Evolutionary conservation across 2,113 vertebrate genomes (phyloP).

Genomic region (Boleophthalmus pectinirostris): DNA sequence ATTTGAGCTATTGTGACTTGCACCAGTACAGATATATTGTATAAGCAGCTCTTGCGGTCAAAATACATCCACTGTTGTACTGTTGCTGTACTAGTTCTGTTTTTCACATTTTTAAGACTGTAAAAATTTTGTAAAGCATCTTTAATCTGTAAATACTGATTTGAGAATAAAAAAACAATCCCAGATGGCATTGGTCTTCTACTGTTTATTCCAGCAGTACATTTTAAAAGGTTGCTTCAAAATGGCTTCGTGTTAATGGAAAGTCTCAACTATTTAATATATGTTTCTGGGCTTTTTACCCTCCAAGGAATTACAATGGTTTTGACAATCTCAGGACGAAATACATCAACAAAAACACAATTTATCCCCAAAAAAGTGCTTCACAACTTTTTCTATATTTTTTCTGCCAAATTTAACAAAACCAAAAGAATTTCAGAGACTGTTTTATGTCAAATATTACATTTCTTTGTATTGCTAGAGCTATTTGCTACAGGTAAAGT

Average conservation of each 20-base stretch:
- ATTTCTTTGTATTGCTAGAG: conserved; percentile 24
- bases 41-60: too few relatives aligned
- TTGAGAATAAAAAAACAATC: neutral
- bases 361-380: conserved; percentile 32
- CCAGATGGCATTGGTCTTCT: neutral
- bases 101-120: too few relatives aligned
- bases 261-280: conserved; percentile 9
- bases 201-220: conserved; percentile 9
- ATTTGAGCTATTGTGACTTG: too few relatives aligned
- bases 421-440: neutral
- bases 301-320: conserved; percentile 3
- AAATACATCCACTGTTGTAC: too few relatives aligned
- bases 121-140: too few relatives aligned
- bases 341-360: conserved; percentile 6
- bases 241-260: conserved; percentile 9
- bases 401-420: conserved; percentile 2
- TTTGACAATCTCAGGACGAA: conserved; percentile 14
- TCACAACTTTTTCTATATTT: conserved; percentile 1
- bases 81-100: too few relatives aligned
- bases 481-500: conserved; percentile 36
- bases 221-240: conserved; percentile 31
- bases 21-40: too few relatives aligned
- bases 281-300: neutral
- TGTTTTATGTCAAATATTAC: neutral
- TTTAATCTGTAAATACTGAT: too few relatives aligned